These are phyloP conservation scores for Buathra laborator DNA, from an alignment of 2,888 invertebrate genomes.

Conservation along the genomic window DNA sequence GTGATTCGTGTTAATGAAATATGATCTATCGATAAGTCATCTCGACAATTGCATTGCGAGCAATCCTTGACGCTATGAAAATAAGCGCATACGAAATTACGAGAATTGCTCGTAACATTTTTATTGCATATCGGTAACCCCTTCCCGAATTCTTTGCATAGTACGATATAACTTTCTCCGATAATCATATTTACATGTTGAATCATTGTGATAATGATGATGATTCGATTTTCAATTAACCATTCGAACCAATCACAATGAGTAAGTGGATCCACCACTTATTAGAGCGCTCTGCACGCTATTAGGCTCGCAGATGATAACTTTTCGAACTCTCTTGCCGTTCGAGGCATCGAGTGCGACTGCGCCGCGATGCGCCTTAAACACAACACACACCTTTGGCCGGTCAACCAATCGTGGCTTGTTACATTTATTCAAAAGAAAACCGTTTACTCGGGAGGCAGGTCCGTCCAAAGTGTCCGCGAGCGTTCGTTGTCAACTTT, in stretches of 20 bases:
- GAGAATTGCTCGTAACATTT: neutral
- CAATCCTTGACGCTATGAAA: neutral
- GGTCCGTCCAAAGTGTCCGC: slow-evolving; percentile 51
- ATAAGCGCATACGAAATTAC: neutral
- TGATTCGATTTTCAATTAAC: neutral
- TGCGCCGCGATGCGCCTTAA: slow-evolving; percentile 23
- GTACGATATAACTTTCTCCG: neutral
- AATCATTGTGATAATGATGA: neutral
- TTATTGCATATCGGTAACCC: neutral
- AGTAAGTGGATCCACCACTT: neutral
- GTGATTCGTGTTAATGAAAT: neutral
- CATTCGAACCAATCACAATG: neutral
- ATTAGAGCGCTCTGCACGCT: neutral
- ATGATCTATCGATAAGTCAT: slow-evolving; percentile 8
- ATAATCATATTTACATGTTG: slow-evolving; percentile 1
- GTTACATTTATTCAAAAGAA: slow-evolving; percentile 65
- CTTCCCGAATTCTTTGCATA: neutral
- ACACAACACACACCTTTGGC: neutral
- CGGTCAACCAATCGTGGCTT: slow-evolving; percentile 53
- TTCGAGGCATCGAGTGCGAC: slow-evolving; percentile 1
- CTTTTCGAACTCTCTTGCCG: neutral
- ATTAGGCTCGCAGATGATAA: slow-evolving; percentile 4
- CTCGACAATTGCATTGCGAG: neutral
- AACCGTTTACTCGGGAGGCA: slow-evolving; percentile 63
- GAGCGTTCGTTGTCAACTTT: slow-evolving; percentile 4